Evolutionary conservation across 2,113 vertebrate genomes (phyloP).

Genomic region (Porphyrio hochstetteri): DNA sequence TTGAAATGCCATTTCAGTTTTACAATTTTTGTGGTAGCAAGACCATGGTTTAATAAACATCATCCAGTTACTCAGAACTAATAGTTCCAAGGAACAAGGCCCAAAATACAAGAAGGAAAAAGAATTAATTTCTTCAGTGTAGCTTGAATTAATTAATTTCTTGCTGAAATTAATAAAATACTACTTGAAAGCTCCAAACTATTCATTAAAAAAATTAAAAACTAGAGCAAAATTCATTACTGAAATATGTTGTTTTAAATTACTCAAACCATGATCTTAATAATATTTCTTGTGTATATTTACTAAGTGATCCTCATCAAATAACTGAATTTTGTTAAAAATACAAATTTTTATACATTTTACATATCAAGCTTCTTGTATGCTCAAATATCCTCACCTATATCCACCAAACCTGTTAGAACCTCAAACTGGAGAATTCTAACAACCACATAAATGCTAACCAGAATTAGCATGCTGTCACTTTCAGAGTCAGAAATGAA

Average conservation of each 20-base stretch:
- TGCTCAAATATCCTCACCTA: neutral
- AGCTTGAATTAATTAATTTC: slow-evolving; percentile 35
- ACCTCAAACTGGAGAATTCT: neutral
- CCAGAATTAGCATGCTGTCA: neutral
- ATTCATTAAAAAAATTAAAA: slow-evolving; percentile 3
- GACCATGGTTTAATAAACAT: neutral
- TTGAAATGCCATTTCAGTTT: neutral
- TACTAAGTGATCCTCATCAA: neutral
- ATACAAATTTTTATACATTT: neutral
- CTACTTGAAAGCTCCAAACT: slow-evolving; percentile 9
- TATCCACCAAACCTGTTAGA: neutral
- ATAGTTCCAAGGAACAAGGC: neutral
- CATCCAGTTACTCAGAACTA: neutral
- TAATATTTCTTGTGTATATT: neutral
- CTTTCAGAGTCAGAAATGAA: neutral
- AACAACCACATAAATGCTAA: neutral
- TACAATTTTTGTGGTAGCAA: neutral
- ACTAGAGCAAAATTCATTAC: neutral
- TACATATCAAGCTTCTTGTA: neutral
- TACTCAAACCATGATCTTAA: neutral
- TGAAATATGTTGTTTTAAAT: neutral
- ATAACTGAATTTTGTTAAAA: neutral
- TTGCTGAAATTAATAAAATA: slow-evolving; percentile 13
- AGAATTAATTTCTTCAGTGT: neutral
- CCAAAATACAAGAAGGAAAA: neutral